Percentiles rank a stretch among this genome's conserved stretches.
Conservation (phyloP, 1,140 invertebrate genomes). For the Tribolium castaneum region DNA sequence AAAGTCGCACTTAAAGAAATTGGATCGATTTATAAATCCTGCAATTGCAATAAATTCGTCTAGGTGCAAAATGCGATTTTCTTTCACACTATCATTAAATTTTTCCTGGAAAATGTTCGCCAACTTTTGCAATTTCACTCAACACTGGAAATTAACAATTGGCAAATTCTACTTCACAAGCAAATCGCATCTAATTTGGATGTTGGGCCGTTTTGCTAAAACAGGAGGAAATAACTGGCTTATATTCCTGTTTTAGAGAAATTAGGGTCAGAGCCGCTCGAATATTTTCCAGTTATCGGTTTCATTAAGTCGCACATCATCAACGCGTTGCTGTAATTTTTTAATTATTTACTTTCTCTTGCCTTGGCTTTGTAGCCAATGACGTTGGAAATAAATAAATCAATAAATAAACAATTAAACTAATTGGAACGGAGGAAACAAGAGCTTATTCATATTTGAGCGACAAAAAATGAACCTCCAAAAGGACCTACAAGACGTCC, state of each 20-base stretch:
- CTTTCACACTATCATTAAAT: not conserved
- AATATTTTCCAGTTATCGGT: not conserved
- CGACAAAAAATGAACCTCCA: too few species aligned
- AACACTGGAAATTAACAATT: conserved; percentile 12
- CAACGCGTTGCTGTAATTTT: not conserved
- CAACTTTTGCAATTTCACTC: not conserved
- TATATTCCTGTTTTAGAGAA: not conserved
- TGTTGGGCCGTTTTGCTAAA: not conserved
- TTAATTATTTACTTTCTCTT: not conserved
- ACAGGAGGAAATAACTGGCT: too few species aligned
- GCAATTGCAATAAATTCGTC: not conserved
- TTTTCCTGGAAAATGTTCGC: not conserved
- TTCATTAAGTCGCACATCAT: not conserved
- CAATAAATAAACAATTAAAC: too few species aligned
- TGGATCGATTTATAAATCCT: not conserved
- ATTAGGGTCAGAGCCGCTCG: not conserved
- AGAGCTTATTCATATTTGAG: too few species aligned
- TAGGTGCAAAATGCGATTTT: not conserved
- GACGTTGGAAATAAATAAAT: too few species aligned
- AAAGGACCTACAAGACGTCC: too few species aligned
- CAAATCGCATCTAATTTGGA: conserved; percentile 17
- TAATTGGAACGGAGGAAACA: too few species aligned
- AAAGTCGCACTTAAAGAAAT: not conserved
- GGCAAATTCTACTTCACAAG: not conserved
- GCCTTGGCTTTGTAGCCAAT: too few species aligned